Base-by-base conservation (phyloP, 92 coral and sea anemone genomes). In the Galaxea fascicularis region DNA sequence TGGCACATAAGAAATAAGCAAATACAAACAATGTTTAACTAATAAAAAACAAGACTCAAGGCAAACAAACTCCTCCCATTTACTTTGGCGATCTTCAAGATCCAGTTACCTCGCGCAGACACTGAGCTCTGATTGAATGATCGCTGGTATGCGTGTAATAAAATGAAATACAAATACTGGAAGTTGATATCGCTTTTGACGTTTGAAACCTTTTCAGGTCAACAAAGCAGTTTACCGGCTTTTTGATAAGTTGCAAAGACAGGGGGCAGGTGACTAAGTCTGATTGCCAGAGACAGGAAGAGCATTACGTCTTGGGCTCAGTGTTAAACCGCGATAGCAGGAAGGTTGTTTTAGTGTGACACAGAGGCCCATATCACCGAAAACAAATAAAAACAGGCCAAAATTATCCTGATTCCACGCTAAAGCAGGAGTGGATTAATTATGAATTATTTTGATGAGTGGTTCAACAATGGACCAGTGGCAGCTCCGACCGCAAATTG, bases 11-110 rank as follows among this genome's bases (percentile, higher is more conserved):
- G 44, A 67, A 49, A 31, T 65, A 79, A 79, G 66, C 74, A 79
- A 79, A 51, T 63, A 54, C 73, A 64, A 64, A 47, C 63, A 65
- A 65, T 45, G 20, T 49, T 64, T 35, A 35, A 35, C 41, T 35
- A 15, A 79, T 25, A 51, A 30, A 79, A 79, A 49, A 79, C 13
- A 68, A 52, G 31, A 49, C n/a, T 31, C 58, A 47, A 49, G 18
- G 13, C 75, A 79, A 79, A 65, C 84, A 79, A 79, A 65, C 65
- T 49, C 84, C 84, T 79, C 84, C 74, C 84, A 53, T 72, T 67
- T 35, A 18, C 46, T 14, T 30, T 14, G 10, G 51, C 22, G 63
- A 22, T 63, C 60, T 15, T 10, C 27, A 22, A 51, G 74, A 79
- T 79, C 83, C 29, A 78, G 69, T 78, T 79, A 79, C 83, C 45